These are phyloP conservation scores for Crotophaga sulcirostris DNA, from an alignment of 2,113 vertebrate species.

Conservation along the genomic window DNA sequence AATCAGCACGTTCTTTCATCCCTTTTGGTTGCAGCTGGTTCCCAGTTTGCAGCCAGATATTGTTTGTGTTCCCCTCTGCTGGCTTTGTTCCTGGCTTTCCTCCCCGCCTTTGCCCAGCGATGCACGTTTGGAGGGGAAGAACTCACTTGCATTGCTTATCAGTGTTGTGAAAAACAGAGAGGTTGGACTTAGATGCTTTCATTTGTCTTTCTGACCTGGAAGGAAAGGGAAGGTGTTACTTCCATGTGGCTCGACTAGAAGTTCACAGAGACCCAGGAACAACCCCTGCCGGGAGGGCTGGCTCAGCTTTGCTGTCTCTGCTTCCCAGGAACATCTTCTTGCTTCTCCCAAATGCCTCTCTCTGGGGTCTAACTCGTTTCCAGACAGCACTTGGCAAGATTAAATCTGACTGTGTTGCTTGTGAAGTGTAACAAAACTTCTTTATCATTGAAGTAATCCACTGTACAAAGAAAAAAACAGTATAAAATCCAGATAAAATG, in stretches of 20 bases:
- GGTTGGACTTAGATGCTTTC: background rate
- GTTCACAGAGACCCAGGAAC: background rate
- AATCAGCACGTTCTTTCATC: background rate
- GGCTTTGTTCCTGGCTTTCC: background rate
- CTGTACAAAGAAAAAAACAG: background rate
- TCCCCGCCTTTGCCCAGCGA: rapidly evolving
- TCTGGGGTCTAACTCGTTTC: background rate
- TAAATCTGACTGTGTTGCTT: background rate
- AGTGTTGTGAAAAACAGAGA: background rate
- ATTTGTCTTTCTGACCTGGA: background rate
- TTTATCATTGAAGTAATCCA: background rate
- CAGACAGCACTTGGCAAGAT: background rate
- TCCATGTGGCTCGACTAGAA: background rate
- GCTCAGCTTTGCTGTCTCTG: background rate
- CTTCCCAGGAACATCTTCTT: background rate
- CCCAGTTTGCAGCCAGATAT: background rate
- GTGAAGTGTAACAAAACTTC: background rate
- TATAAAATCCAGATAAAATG: background rate
- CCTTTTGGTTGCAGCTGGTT: background rate
- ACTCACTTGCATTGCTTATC: background rate
- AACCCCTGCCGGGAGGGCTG: background rate
- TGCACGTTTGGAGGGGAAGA: background rate
- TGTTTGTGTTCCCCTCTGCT: background rate
- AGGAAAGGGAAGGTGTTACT: background rate
- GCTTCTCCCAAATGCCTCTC: background rate